These are phyloP conservation scores for Napeogenes inachia DNA, from an alignment of 2,888 invertebrate genomes.

Conservation along the genomic window DNA sequence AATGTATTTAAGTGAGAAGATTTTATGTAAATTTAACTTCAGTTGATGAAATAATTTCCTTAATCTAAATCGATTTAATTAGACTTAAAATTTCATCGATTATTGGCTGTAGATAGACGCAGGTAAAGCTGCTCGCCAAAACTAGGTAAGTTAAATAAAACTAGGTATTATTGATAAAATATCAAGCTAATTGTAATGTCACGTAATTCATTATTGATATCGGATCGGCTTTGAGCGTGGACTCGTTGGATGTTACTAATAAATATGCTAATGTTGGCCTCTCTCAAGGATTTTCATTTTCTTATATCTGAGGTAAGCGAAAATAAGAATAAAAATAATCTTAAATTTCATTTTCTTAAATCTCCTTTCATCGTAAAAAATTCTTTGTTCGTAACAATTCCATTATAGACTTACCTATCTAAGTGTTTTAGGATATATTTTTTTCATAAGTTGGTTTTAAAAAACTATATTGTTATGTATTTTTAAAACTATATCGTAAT, in stretches of 20 bases:
- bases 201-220: slow-evolving; percentile 64
- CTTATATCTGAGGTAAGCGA: slow-evolving; percentile 49
- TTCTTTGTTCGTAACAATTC: neutral
- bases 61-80: no score
- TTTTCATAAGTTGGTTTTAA: no score
- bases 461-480: no score
- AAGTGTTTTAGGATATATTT: no score
- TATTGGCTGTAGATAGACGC: no score
- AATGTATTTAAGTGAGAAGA: no score
- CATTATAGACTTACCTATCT: neutral
- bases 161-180: neutral
- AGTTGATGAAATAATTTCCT: no score
- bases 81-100: no score
- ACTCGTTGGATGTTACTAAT: slow-evolving; percentile 31
- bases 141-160: no score
- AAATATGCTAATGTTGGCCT: slow-evolving; percentile 66
- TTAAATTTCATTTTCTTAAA: slow-evolving; percentile 13
- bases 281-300: slow-evolving; percentile 68
- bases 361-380: neutral
- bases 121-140: no score
- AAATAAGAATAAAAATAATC: slow-evolving; percentile 48
- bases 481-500: no score
- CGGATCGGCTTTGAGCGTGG: slow-evolving; percentile 33
- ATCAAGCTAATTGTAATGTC: slow-evolving; percentile 22
- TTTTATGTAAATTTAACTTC: no score